These are phyloP conservation scores for Cheilosia variabilis DNA, from an alignment of 2,888 invertebrate genomes.

Conservation along the genomic window DNA sequence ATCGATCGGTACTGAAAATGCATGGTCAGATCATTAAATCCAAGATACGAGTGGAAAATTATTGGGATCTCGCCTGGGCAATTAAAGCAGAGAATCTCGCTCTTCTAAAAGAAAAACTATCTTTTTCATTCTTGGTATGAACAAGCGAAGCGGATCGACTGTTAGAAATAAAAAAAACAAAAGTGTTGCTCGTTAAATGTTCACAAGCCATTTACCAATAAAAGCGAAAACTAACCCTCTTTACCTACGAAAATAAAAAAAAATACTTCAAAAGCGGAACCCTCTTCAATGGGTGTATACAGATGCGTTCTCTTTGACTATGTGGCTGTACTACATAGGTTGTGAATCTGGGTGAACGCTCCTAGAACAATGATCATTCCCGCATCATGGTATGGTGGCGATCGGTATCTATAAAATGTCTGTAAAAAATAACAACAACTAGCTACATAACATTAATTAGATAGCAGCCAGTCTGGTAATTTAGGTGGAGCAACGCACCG, in stretches of 20 bases:
- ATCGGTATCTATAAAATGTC: conserved; percentile 41
- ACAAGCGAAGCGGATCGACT: conserved; percentile 34
- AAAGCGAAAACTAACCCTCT: conserved; percentile 44
- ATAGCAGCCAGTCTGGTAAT: conserved; percentile 11
- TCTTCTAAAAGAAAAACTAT: not conserved
- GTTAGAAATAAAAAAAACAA: conserved; percentile 15
- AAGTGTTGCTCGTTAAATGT: conserved; percentile 10
- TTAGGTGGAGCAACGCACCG: conserved; percentile 1
- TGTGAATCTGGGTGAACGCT: conserved; percentile 35
- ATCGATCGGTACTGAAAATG: no score
- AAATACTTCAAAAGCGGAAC: conserved; percentile 15
- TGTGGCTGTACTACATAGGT: not conserved
- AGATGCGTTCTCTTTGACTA: conserved; percentile 16
- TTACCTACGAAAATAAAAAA: not conserved
- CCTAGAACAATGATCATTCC: conserved; percentile 59
- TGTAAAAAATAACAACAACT: conserved; percentile 19
- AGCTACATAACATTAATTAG: conserved; percentile 47
- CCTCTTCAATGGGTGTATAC: not conserved
- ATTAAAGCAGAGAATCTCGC: conserved; percentile 24
- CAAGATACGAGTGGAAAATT: conserved; percentile 18
- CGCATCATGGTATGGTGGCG: conserved; percentile 19
- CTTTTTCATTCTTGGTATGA: conserved; percentile 26
- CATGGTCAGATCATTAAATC: not conserved
- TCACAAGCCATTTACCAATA: conserved; percentile 42
- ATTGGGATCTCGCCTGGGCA: conserved; percentile 16